A percentile compares a stretch with the other conserved stretches of the same genome.
phyloP scores from a whole-genome alignment of 2,888 invertebrate genomes.

The Agrilus cyanescens region DNA sequence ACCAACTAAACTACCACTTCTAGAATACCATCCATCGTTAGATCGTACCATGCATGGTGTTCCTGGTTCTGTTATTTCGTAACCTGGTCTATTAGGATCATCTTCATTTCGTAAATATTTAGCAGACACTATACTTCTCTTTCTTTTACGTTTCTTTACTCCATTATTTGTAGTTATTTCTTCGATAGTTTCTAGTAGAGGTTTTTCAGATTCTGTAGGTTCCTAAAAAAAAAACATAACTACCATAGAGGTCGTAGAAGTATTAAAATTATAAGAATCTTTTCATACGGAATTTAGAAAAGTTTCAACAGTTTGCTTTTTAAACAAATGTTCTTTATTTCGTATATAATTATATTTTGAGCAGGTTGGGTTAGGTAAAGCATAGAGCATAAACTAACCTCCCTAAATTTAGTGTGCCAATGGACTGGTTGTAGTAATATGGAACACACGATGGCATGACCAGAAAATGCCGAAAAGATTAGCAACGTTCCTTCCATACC shows the following conservation, averaged over 20 bases:
- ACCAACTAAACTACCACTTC: slow-evolving; percentile 24
- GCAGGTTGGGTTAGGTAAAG: too few relatives aligned
- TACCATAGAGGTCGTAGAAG: too few relatives aligned
- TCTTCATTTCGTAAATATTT: slow-evolving; percentile 55
- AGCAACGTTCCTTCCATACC: slow-evolving; percentile 56
- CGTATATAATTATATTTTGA: too few relatives aligned
- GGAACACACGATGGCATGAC: slow-evolving; percentile 56
- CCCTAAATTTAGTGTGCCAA: slow-evolving; percentile 50
- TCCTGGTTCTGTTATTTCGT: slow-evolving; percentile 54
- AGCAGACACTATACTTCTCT: slow-evolving; percentile 44
- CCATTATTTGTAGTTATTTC: too few relatives aligned
- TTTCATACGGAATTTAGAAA: too few relatives aligned
- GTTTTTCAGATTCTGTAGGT: too few relatives aligned
- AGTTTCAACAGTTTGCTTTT: too few relatives aligned
- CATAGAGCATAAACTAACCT: too few relatives aligned
- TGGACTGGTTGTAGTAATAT: slow-evolving; percentile 61
- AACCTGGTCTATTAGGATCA: slow-evolving; percentile 47
- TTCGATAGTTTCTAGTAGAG: too few relatives aligned
- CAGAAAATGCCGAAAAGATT: slow-evolving; percentile 52
- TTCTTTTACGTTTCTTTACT: slow-evolving; percentile 22
- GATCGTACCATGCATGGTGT: slow-evolving; percentile 54
- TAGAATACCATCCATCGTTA: slow-evolving; percentile 51
- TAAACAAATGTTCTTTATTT: too few relatives aligned
- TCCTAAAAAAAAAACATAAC: too few relatives aligned
- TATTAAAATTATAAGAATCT: too few relatives aligned